A percentile compares a stretch with the other conserved stretches of the same genome.
These are phyloP conservation scores for Melipona beecheii DNA, from an alignment of 2,888 invertebrate species.

Conservation along the genomic window DNA sequence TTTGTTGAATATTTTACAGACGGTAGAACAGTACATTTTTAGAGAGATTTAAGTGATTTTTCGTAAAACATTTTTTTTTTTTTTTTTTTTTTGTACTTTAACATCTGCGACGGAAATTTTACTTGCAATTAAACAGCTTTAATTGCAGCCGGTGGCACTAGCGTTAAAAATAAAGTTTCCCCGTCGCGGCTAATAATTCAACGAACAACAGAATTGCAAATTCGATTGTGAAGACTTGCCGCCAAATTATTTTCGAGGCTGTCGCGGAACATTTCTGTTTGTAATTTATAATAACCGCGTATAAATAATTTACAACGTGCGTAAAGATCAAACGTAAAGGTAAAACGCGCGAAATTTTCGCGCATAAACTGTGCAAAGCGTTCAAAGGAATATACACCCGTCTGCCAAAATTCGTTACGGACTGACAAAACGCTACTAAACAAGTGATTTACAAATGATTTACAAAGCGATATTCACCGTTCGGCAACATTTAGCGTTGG, in stretches of 20 bases:
- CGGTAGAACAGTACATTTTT: too few species aligned
- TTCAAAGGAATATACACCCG: slow-evolving; percentile 8
- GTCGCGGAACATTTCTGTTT: too few species aligned
- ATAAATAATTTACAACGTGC: slow-evolving; percentile 20
- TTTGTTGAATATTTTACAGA: too few species aligned
- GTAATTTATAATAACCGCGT: slow-evolving; percentile 16
- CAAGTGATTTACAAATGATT: slow-evolving; percentile 23
- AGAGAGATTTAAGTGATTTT: too few species aligned
- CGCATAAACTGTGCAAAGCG: background rate
- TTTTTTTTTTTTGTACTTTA: too few species aligned
- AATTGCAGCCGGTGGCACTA: too few species aligned
- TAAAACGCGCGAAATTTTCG: background rate
- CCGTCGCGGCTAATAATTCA: background rate
- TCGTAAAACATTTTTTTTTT: too few species aligned
- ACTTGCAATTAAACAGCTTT: too few species aligned
- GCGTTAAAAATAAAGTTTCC: too few species aligned
- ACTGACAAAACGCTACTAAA: slow-evolving; percentile 34
- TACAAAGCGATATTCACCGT: background rate
- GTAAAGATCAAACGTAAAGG: slow-evolving; percentile 39
- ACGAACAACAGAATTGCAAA: background rate
- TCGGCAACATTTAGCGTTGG: background rate
- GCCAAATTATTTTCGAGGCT: background rate
- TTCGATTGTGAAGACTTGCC: background rate
- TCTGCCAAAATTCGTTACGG: slow-evolving; percentile 36
- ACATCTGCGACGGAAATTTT: too few species aligned